phyloP scores from a whole-genome alignment of 2,888 invertebrate species.

The Eilema depressum region DNA sequence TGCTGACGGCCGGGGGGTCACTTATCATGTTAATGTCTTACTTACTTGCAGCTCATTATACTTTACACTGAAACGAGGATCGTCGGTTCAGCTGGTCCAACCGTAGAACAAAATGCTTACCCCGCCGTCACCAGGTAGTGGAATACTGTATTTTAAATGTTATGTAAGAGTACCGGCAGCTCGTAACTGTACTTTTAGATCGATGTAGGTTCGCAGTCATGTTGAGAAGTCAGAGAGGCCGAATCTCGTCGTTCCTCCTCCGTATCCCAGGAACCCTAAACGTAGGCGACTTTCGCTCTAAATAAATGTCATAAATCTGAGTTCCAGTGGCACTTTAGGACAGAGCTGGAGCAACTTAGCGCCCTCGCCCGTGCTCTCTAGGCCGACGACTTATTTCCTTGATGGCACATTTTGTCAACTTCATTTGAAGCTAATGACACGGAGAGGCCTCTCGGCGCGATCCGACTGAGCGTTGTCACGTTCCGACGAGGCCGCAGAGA shows the following conservation, averaged over 20 bases:
- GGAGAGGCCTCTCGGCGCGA: not conserved
- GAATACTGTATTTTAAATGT: not conserved
- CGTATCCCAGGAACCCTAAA: not conserved
- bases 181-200: not conserved
- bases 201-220: not conserved
- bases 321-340: not conserved
- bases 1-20: not conserved
- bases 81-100: not conserved
- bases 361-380: not conserved
- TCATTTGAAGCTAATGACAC: not conserved
- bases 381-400: conserved; percentile 3
- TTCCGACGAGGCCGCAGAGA: not conserved
- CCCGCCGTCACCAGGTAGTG: not conserved
- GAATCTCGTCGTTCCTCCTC: not conserved
- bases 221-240: not conserved
- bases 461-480: not conserved
- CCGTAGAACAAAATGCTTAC: not conserved
- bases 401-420: not conserved
- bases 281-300: not conserved
- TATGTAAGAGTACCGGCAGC: not conserved
- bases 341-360: not conserved
- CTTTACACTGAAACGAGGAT: not conserved
- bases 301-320: not conserved
- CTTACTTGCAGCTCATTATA: not conserved
- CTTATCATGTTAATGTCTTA: not conserved